A percentile compares a stretch with the other conserved stretches of the same genome.
phyloP scores from a whole-genome alignment of 2,888 invertebrate species.

The Sesia apiformis region DNA sequence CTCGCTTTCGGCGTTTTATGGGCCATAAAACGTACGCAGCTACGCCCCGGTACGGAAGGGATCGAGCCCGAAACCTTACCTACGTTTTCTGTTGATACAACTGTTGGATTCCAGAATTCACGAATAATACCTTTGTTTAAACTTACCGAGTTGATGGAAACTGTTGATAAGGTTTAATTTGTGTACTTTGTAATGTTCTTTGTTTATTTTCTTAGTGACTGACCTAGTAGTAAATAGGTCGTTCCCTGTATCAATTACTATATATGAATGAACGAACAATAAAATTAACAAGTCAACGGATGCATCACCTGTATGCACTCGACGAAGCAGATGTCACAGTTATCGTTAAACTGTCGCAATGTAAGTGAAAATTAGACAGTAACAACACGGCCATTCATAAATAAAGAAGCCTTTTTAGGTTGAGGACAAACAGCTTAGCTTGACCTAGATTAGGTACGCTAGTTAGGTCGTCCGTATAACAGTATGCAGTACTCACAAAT shows the following conservation, averaged over 20 bases:
- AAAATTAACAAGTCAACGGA: background rate
- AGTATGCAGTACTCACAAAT: constrained; percentile 45
- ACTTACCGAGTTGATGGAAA: background rate
- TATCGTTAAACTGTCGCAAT: constrained; percentile 11
- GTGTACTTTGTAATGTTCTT: too few species aligned
- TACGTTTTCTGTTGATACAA: background rate
- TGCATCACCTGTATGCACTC: background rate
- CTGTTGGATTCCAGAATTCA: too few species aligned
- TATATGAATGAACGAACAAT: background rate
- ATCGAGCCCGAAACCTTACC: constrained; percentile 2
- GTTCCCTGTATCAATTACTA: constrained; percentile 3
- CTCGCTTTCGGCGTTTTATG: constrained; percentile 14
- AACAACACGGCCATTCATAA: constrained; percentile 52
- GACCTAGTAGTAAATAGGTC: constrained; percentile 8
- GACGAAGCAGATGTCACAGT: background rate
- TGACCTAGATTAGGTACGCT: constrained; percentile 48
- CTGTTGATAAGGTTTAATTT: background rate
- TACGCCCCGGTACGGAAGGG: constrained; percentile 6
- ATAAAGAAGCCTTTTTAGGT: constrained; percentile 44
- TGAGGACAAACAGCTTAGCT: constrained; percentile 53
- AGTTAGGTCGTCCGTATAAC: constrained; percentile 13
- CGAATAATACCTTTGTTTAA: background rate
- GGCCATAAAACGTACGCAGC: constrained; percentile 13
- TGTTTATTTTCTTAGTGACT: too few species aligned
- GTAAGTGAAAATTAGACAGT: background rate